phyloP scores from a whole-genome alignment of 2,113 vertebrate genomes.

The Pavo muticus region DNA sequence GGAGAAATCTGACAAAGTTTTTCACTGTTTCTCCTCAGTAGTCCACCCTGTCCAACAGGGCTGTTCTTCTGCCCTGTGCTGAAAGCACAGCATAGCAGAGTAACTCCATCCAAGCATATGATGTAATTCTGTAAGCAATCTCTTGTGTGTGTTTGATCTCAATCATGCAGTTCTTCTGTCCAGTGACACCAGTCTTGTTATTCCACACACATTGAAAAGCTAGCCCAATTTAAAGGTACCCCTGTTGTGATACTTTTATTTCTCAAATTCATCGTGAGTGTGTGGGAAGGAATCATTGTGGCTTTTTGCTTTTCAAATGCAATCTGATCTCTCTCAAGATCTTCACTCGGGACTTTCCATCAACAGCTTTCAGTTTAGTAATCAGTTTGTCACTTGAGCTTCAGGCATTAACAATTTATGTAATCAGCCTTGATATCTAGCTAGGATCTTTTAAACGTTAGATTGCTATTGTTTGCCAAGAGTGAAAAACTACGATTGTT shows the following conservation, averaged over 20 bases:
- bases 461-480: constrained; percentile 18
- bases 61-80: neutral
- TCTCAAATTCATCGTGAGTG: constrained; percentile 23
- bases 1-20: neutral
- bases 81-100: neutral
- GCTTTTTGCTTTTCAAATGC: constrained; percentile 44
- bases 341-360: constrained; percentile 16
- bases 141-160: constrained; percentile 22
- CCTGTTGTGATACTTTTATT: constrained; percentile 50
- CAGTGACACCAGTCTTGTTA: neutral
- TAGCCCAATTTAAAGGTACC: constrained; percentile 30
- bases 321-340: constrained; percentile 32
- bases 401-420: constrained; percentile 27
- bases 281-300: neutral
- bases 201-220: constrained; percentile 23
- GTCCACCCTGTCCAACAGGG: neutral
- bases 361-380: constrained; percentile 36
- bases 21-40: neutral
- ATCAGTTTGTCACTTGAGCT: neutral
- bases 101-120: neutral
- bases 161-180: constrained; percentile 1
- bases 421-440: constrained; percentile 17
- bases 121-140: neutral
- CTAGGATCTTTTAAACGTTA: constrained; percentile 22
- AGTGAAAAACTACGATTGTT: neutral